Base-by-base conservation (phyloP, 2,888 invertebrate species). In the Eristalis arbustorum region DNA sequence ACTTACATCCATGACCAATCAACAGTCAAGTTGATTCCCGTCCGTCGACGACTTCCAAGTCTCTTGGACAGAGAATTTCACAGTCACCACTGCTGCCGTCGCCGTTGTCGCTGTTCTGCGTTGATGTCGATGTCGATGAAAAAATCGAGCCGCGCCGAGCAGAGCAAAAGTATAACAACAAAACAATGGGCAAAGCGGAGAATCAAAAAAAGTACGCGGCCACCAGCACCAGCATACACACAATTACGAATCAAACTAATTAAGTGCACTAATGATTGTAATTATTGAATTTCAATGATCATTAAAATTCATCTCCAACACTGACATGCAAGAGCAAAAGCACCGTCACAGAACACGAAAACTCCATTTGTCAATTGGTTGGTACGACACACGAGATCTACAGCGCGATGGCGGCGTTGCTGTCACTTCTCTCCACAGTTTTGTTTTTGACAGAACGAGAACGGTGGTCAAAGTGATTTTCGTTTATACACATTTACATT, bases 241-340 rank as follows among this genome's bases (percentile, higher is more conserved):
- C 83, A 87, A 87, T 87, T 87, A 87, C 87, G 87, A 87, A 87
- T 87, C 87, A 83, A 87, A 87, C 87, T 87, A 87, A 87, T 87
- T 87, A 87, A 87, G 83, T 87, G 87, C 87, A 87, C 87, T 87
- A 87, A 87, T 87, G 87, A 87, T 87, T 89, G 89, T 91, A 90
- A 91, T 90, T 90, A 90, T 90, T 89, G 89, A 90, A 90, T 88
- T 88, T 76, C 75, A 89, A 90, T 90, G 90, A 90, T 90, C 90
- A 90, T 90, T 90, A 89, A 89, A 90, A 89, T 81, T 81, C 80
- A 83, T 83, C 88, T 83, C 88, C 85, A 84, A 88, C 82, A 83
- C 74, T 81, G 83, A 69, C 78, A 77, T 84, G 81, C 84, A 73
- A 83, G 87, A 74, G 81, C 74, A 88, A 84, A 88, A 88, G 74